Conservation (phyloP, 1,140 invertebrate genomes). For the Drosophila busckii region DNA sequence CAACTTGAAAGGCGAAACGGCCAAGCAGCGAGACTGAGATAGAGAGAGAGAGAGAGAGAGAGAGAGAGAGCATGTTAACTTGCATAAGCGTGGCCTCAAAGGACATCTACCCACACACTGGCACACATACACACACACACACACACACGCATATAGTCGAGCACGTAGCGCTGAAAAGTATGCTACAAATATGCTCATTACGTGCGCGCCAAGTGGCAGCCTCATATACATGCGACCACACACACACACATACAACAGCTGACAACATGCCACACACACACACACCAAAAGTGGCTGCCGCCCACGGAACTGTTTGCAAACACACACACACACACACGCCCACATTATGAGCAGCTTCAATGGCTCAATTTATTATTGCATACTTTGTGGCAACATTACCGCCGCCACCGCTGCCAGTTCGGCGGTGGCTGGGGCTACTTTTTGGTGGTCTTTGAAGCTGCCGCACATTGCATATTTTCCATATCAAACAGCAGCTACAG, state of each 20-base stretch:
- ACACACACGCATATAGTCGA: slow-evolving; percentile 12
- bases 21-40: neutral
- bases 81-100: slow-evolving; percentile 69
- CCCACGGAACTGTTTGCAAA: too few species aligned
- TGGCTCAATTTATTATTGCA: slow-evolving; percentile 74
- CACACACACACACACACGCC: neutral
- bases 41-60: neutral
- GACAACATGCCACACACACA: too few species aligned
- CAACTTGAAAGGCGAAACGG: slow-evolving; percentile 32
- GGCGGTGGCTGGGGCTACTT: neutral
- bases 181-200: slow-evolving; percentile 75
- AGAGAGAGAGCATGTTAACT: slow-evolving; percentile 46
- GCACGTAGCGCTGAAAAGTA: slow-evolving; percentile 60
- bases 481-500: too few species aligned
- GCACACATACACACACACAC: neutral
- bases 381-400: slow-evolving; percentile 66
- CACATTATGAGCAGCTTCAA: slow-evolving; percentile 41
- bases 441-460: neutral
- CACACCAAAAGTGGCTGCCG: too few species aligned
- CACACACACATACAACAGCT: neutral
- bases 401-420: too few species aligned
- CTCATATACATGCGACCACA: neutral
- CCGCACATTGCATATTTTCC: too few species aligned
- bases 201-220: slow-evolving; percentile 56
- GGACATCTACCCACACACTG: slow-evolving; percentile 32